Evolutionary conservation across 2,797 vertebrate species (phyloP), one percentile per base, ranked within the genome.

Genomic region (Ctenopoma multispine): DNA sequence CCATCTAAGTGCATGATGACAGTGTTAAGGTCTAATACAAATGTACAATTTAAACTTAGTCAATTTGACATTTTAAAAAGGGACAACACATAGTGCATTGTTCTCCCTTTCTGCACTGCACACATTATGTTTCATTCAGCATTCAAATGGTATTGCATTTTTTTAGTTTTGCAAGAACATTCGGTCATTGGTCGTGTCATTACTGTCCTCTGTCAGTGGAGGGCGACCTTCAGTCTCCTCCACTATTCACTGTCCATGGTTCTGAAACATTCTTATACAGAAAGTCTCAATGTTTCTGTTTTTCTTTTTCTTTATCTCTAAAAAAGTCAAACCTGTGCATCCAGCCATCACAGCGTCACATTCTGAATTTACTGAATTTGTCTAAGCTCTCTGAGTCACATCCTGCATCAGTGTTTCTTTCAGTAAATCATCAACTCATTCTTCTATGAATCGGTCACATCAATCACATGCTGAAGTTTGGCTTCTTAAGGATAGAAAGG

Each of bases 181-280:
- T n/a, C n/a, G n/a, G n/a, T n/a, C n/a, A n/a, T 24, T 43, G 7
- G 34, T 11, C n/a, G 12, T 60, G 11, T 56, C 11, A 18, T 63
- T 51, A 10, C 29, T 3, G 13, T 27, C 5, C 7, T 46, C 21
- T 4, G 29, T 53, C 59, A 61, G 38, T 43, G 3, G 44, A 36
- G 46, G 48, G 46, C 50, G 44, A 40, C 4, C 11, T 21, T 55
- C 18, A 23, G 2, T 14, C 14, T 3, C 21, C 27, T 47, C 44
- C 3, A 23, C 1, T 14, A 20, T 36, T 14, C 9, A 65, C 72
- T 79, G 60, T 82, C 58, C 64, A 46, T 59, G 50, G 66, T 70
- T 29, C 57, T 74, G 66, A 74, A 61, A 34, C 11, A 17, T 5
- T 36, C 14, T 18, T 3, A 9, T 34, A 5, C 40, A 20, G 15